Evolutionary conservation across 2,113 vertebrate genomes (phyloP).

Genomic region (Mesitornis unicolor): DNA sequence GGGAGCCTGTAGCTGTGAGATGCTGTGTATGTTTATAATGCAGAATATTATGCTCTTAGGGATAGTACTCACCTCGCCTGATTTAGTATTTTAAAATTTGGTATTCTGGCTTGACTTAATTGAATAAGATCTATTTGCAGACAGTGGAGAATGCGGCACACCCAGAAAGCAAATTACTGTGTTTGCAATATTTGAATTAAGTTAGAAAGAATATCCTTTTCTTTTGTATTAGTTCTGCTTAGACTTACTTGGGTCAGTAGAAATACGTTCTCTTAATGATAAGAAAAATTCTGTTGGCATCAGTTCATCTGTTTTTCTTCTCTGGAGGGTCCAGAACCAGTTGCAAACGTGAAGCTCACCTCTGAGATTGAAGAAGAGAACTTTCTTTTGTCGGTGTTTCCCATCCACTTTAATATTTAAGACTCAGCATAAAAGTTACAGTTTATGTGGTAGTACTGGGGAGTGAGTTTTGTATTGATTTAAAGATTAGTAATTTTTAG

Average conservation of each 20-base stretch:
- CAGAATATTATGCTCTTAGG: not conserved
- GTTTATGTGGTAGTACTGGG: not conserved
- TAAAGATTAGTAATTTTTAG: constrained; percentile 1
- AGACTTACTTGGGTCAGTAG: not conserved
- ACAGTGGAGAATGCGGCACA: not conserved
- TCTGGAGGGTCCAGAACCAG: not conserved
- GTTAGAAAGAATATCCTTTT: not conserved
- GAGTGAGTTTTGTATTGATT: constrained; percentile 29
- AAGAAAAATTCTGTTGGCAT: not conserved
- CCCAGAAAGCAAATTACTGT: not conserved
- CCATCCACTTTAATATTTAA: constrained; percentile 17
- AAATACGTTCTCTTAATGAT: not conserved
- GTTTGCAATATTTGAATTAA: not conserved
- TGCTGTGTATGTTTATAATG: not conserved
- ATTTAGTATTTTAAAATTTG: not conserved
- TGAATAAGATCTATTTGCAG: not conserved
- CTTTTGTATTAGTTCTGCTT: not conserved
- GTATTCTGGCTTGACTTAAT: not conserved
- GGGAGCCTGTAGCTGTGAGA: not conserved
- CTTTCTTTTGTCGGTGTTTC: not conserved
- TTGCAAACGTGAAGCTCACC: not conserved
- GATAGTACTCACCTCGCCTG: not conserved
- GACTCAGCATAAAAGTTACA: not conserved
- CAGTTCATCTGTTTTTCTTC: not conserved
- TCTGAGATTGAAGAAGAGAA: not conserved